Percentiles rank a stretch among this genome's conserved stretches.
These are phyloP conservation scores for Tenualosa ilisha DNA, from an alignment of 2,797 vertebrate genomes.

Conservation along the genomic window DNA sequence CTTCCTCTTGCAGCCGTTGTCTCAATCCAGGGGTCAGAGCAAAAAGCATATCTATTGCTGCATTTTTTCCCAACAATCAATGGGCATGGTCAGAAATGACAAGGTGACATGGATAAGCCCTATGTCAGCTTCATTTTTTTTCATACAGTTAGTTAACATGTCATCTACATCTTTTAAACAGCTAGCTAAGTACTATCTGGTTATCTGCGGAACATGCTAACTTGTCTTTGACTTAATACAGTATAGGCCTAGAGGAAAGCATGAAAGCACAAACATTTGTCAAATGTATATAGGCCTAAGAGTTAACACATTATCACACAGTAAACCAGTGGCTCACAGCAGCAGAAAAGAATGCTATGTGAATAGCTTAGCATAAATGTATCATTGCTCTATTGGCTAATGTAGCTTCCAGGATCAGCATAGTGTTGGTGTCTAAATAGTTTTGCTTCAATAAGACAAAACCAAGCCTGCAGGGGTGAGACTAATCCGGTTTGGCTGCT, in stretches of 20 bases:
- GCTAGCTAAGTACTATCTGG: neutral
- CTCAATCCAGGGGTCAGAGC: neutral
- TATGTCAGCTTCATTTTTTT: neutral
- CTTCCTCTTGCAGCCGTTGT: neutral
- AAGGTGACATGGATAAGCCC: too few species aligned
- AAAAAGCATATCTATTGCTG: too few species aligned
- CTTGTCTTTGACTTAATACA: neutral
- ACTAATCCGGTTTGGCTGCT: constrained; percentile 18
- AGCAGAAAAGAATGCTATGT: neutral
- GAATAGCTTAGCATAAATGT: neutral
- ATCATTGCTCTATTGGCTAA: neutral
- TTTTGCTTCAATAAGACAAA: constrained; percentile 16
- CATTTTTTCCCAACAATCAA: neutral
- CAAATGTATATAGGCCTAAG: too few species aligned
- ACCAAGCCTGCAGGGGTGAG: neutral
- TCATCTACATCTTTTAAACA: neutral
- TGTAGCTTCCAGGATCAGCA: neutral
- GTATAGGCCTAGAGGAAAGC: neutral
- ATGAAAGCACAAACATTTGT: too few species aligned
- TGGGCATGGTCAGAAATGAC: neutral
- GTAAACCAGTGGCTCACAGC: too few species aligned
- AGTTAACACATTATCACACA: too few species aligned
- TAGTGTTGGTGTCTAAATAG: neutral
- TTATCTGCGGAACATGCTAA: neutral
- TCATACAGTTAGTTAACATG: neutral